Conservation (phyloP, 2,797 vertebrate genomes). For the Heterohyrax brucei region DNA sequence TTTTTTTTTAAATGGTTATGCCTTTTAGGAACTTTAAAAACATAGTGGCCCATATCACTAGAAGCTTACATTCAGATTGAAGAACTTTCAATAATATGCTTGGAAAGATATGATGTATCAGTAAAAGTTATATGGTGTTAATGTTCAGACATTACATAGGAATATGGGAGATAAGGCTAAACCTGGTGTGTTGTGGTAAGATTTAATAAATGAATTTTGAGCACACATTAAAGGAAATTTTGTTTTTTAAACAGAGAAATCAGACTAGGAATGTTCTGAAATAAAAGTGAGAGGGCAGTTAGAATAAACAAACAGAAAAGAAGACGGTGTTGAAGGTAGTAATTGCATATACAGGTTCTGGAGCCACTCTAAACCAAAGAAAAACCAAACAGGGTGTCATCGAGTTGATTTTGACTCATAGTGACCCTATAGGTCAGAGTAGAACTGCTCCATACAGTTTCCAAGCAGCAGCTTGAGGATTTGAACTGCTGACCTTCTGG, state of each 20-base stretch:
- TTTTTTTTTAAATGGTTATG: neutral
- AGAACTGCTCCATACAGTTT: too few relatives aligned
- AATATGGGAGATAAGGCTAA: neutral
- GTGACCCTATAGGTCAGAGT: too few relatives aligned
- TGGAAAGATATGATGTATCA: neutral
- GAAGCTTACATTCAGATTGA: neutral
- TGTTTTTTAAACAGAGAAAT: neutral
- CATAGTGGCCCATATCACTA: neutral
- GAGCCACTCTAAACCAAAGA: neutral
- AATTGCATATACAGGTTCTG: neutral
- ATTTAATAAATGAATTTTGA: neutral
- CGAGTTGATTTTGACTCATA: too few relatives aligned
- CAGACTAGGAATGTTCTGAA: neutral
- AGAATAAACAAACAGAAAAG: neutral
- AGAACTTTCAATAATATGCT: neutral
- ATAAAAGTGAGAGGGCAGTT: neutral
- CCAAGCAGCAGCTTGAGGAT: too few relatives aligned
- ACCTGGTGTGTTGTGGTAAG: neutral
- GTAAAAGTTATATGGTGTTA: neutral
- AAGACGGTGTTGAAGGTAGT: neutral
- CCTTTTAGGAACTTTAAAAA: neutral
- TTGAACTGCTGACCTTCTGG: too few relatives aligned
- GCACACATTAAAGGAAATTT: neutral
- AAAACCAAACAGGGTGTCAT: too few relatives aligned
- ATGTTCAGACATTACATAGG: neutral